Percentiles rank a stretch among this genome's conserved stretches.
Conservation (phyloP, 2,888 invertebrate genomes). For the Rhodophaea formosa region DNA sequence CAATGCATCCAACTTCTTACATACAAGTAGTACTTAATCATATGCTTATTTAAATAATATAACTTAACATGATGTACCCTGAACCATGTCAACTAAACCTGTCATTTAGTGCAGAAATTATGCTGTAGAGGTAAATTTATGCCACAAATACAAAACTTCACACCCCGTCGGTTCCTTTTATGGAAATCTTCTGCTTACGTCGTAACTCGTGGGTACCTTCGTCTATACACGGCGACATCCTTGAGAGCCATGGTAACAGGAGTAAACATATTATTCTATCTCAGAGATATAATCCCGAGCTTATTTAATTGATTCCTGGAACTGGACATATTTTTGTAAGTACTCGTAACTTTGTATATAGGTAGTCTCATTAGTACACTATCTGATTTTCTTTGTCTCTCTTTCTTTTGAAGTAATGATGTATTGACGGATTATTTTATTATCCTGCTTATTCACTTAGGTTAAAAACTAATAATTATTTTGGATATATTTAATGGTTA, state of each 20-base stretch:
- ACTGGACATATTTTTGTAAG: not conserved
- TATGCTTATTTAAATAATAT: too few species aligned
- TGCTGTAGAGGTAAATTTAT: constrained; percentile 29
- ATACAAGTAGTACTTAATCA: too few species aligned
- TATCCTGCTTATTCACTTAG: too few species aligned
- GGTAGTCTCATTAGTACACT: too few species aligned
- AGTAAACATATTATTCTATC: constrained; percentile 1
- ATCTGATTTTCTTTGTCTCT: too few species aligned
- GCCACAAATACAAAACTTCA: constrained; percentile 42
- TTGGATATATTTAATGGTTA: too few species aligned
- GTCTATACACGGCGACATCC: constrained; percentile 31
- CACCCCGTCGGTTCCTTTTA: constrained; percentile 57
- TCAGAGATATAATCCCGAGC: not conserved
- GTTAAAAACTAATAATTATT: too few species aligned
- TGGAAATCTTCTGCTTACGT: constrained; percentile 45
- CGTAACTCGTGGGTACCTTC: constrained; percentile 35
- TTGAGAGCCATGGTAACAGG: constrained; percentile 13
- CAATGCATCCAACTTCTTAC: too few species aligned
- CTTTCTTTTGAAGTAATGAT: too few species aligned
- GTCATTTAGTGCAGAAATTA: not conserved
- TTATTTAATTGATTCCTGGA: not conserved
- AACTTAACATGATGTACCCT: too few species aligned
- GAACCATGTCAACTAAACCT: not conserved
- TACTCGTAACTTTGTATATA: too few species aligned
- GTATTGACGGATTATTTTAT: too few species aligned